Evolutionary conservation across 1,140 invertebrate genomes (phyloP).

Genomic region (Pseudomyrmex flavicornis): DNA sequence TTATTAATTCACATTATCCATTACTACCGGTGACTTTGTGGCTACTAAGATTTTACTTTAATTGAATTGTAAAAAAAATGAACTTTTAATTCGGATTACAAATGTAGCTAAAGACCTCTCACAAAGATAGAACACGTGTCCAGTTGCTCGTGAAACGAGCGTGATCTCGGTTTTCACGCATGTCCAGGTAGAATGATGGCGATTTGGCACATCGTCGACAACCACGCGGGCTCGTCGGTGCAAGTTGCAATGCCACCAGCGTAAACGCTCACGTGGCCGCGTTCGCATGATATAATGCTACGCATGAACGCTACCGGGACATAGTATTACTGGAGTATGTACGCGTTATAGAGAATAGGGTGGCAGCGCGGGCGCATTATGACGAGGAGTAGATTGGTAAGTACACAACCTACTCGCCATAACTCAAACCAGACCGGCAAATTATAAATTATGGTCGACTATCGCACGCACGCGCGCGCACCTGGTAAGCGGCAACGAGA

Average conservation of each 20-base stretch:
- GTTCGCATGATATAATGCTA: conserved; percentile 58
- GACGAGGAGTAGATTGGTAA: conserved; percentile 67
- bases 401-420: conserved; percentile 62
- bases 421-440: conserved; percentile 65
- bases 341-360: conserved; percentile 37
- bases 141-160: conserved; percentile 6
- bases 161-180: conserved; percentile 23
- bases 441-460: conserved; percentile 69
- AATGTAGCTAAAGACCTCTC: background rate
- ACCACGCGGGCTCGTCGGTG: background rate
- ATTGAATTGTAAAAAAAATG: too few species aligned
- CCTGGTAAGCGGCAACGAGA: conserved; percentile 62
- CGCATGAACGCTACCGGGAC: conserved; percentile 53
- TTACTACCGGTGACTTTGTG: too few species aligned
- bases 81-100: background rate
- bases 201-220: background rate
- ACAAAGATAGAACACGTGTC: background rate
- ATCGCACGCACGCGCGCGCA: conserved; percentile 41
- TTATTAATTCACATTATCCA: too few species aligned
- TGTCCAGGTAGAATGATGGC: background rate
- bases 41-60: too few species aligned
- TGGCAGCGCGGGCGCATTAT: conserved; percentile 30
- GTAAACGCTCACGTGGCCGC: conserved; percentile 39
- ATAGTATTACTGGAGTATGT: conserved; percentile 40
- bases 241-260: background rate